These are phyloP conservation scores for Epinephelus moara DNA, from an alignment of 2,113 vertebrate genomes.

Conservation along the genomic window DNA sequence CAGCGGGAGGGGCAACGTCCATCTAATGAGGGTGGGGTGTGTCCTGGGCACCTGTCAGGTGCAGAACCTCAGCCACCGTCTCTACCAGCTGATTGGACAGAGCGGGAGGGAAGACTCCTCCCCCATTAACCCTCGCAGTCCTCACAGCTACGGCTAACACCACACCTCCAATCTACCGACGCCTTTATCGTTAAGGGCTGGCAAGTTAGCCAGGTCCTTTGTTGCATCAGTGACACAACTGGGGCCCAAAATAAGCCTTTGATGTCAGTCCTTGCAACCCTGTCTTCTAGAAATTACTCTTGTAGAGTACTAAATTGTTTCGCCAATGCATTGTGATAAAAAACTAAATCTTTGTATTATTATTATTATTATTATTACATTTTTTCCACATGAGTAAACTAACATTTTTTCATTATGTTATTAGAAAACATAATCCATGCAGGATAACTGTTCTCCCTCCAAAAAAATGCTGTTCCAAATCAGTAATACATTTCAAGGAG, in stretches of 20 bases:
- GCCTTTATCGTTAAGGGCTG: slow-evolving; percentile 7
- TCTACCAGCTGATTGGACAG: slow-evolving; percentile 90
- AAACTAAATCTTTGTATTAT: background rate
- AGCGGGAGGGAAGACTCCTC: slow-evolving; percentile 84
- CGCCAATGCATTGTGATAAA: background rate
- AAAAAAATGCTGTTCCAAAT: background rate
- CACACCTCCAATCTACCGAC: background rate
- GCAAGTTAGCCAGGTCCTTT: background rate
- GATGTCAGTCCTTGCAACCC: background rate
- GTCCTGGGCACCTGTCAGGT: slow-evolving; percentile 93
- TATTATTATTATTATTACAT: too few relatives aligned
- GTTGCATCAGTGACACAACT: background rate
- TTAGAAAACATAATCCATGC: background rate
- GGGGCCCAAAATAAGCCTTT: background rate
- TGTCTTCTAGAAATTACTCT: background rate
- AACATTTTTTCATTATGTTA: background rate
- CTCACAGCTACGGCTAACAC: slow-evolving; percentile 91
- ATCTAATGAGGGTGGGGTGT: slow-evolving; percentile 89
- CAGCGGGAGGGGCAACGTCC: slow-evolving; percentile 53
- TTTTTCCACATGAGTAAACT: background rate
- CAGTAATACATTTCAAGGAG: background rate
- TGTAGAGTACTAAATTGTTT: background rate
- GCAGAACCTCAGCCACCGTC: slow-evolving; percentile 92
- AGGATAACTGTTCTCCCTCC: too few relatives aligned
- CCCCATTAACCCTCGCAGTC: slow-evolving; percentile 90